Evolutionary conservation across 37 sponge, comb jelly and placozoan species (phyloP).

Genomic region (Tethya wilhelma): DNA sequence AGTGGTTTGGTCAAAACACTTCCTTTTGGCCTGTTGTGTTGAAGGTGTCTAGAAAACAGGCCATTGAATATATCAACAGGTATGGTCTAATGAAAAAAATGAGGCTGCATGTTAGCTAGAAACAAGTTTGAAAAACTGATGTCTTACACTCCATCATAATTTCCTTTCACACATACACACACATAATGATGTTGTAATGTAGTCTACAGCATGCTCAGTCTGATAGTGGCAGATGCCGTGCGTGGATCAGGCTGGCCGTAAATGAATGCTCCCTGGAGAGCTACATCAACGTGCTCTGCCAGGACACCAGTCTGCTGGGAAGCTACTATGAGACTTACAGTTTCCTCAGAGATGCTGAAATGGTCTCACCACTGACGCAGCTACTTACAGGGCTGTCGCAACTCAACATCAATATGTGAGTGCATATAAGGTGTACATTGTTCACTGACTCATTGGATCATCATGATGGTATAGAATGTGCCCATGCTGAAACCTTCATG

Average conservation of each 20-base stretch:
- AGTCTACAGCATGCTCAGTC: constrained; percentile 89
- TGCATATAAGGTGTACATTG: not conserved
- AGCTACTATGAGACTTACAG: constrained; percentile 81
- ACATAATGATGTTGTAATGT: not conserved
- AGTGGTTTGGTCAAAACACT: constrained; percentile 57
- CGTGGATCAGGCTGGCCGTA: constrained; percentile 64
- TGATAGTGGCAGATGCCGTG: constrained; percentile 75
- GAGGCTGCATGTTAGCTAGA: too few relatives aligned
- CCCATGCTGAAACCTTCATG: not conserved
- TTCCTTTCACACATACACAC: not conserved
- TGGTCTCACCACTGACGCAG: constrained; percentile 44
- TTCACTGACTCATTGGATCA: not conserved
- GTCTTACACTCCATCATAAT: too few relatives aligned
- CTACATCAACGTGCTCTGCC: constrained; percentile 83
- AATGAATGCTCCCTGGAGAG: constrained; percentile 95
- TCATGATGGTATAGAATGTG: not conserved
- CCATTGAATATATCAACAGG: constrained; percentile 77
- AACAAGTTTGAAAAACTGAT: too few relatives aligned
- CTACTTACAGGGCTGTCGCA: constrained; percentile 73
- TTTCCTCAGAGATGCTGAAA: constrained; percentile 78
- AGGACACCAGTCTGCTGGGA: constrained; percentile 60
- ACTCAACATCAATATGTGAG: constrained; percentile 69
- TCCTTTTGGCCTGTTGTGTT: constrained; percentile 86
- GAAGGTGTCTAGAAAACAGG: constrained; percentile 80
- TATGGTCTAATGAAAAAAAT: constrained; percentile 25